Conservation (phyloP, 2,797 vertebrate species). For the Vultur gryphus region DNA sequence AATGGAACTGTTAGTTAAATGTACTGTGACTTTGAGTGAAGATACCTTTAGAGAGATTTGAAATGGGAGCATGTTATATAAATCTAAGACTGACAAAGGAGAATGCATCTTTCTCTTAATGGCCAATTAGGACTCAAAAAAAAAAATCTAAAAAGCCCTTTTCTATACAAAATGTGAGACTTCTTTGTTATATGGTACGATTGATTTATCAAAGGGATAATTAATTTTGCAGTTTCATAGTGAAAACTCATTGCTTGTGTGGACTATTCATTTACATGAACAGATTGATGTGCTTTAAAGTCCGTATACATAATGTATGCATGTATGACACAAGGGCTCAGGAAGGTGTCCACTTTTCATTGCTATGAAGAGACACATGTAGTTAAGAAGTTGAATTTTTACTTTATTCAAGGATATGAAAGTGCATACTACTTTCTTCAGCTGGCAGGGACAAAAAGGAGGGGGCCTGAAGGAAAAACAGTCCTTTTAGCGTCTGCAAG, state of each 20-base stretch:
- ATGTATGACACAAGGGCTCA: background rate
- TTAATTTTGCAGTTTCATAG: background rate
- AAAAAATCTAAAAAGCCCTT: background rate
- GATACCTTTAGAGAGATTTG: background rate
- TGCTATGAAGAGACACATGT: background rate
- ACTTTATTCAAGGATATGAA: background rate
- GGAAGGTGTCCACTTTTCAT: background rate
- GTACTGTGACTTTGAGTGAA: conserved; percentile 44
- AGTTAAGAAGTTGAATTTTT: background rate
- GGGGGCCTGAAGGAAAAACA: background rate
- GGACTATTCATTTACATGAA: background rate
- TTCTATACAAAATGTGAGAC: background rate
- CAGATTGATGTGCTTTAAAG: background rate
- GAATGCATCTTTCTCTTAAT: background rate
- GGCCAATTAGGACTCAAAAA: conserved; percentile 6
- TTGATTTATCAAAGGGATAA: background rate
- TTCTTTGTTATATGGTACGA: background rate
- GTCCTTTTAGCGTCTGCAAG: background rate
- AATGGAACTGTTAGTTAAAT: conserved; percentile 59
- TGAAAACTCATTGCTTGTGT: background rate
- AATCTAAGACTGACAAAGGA: background rate
- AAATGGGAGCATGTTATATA: background rate
- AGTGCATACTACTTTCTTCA: background rate
- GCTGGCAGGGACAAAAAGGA: background rate
- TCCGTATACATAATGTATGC: background rate